Percentiles rank a stretch among this genome's conserved stretches.
phyloP scores from a whole-genome alignment of 2,113 vertebrate genomes.

The Myodes glareolus region DNA sequence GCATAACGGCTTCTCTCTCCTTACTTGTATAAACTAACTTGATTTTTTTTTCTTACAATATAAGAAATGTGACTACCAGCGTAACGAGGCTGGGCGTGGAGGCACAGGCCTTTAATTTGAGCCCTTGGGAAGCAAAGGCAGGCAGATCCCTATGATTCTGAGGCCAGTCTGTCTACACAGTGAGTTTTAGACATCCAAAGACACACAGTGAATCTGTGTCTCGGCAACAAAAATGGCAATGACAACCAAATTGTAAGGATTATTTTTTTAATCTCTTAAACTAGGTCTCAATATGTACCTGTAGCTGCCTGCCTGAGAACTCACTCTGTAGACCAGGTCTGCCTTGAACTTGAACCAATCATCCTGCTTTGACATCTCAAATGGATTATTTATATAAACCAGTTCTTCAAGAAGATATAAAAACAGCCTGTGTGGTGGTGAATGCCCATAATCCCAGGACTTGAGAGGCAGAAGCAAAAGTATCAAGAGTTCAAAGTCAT shows the following conservation, averaged over 20 bases:
- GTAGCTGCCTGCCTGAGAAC: neutral
- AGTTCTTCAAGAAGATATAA: conserved; percentile 37
- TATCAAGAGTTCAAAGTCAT: neutral
- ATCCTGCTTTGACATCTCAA: neutral
- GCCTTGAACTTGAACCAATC: neutral
- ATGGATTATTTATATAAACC: neutral
- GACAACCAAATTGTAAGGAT: neutral
- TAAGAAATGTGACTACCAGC: neutral
- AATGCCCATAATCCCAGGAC: neutral
- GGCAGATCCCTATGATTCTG: neutral
- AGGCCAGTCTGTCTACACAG: neutral
- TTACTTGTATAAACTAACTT: neutral
- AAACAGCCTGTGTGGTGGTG: neutral
- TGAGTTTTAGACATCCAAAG: neutral
- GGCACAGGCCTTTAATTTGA: neutral
- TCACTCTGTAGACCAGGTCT: neutral
- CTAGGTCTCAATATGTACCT: neutral
- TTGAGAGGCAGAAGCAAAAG: neutral
- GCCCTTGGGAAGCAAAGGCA: neutral
- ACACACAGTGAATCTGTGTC: neutral
- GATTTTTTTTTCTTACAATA: neutral
- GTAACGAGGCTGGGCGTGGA: neutral
- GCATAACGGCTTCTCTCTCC: neutral
- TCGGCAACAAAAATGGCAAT: neutral
- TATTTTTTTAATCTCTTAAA: neutral